Percentiles rank a stretch among this genome's conserved stretches.
phyloP scores from a whole-genome alignment of 2,888 invertebrate genomes.

The Pachydiplax longipennis region DNA sequence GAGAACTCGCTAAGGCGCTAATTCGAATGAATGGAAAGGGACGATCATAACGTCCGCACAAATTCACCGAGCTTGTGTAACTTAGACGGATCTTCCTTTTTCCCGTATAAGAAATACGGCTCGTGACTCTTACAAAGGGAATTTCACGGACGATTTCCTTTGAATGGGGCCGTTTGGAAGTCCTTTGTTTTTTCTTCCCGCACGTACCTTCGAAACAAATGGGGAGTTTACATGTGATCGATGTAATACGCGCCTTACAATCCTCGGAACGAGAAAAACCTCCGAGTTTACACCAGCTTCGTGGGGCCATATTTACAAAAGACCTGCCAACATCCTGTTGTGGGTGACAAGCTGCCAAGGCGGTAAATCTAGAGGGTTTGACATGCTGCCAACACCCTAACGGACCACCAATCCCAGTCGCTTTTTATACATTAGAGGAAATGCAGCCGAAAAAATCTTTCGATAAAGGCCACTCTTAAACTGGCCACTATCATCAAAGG shows the following conservation, averaged over 20 bases:
- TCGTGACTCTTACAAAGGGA: background rate
- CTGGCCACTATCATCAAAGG: too few relatives aligned
- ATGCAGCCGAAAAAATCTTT: background rate
- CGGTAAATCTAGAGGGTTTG: slow-evolving; percentile 20
- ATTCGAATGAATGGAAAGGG: background rate
- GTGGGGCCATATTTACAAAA: slow-evolving; percentile 25
- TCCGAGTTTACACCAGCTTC: background rate
- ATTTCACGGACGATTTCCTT: background rate
- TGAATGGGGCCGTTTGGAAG: background rate
- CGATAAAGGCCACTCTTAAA: too few relatives aligned
- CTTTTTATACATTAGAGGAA: background rate
- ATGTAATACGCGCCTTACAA: background rate
- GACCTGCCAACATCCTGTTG: slow-evolving; percentile 34
- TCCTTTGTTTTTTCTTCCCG: background rate
- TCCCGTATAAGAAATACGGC: background rate
- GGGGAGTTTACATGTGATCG: background rate
- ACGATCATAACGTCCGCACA: background rate
- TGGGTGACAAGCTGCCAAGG: slow-evolving; percentile 28
- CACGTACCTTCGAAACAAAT: background rate
- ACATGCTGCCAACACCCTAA: slow-evolving; percentile 4
- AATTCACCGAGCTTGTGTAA: background rate
- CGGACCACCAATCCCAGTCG: background rate
- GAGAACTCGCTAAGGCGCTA: background rate
- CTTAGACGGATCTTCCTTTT: background rate
- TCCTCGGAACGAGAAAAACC: background rate